These are phyloP conservation scores for Biston betularia DNA, from an alignment of 2,888 invertebrate genomes.

Conservation along the genomic window DNA sequence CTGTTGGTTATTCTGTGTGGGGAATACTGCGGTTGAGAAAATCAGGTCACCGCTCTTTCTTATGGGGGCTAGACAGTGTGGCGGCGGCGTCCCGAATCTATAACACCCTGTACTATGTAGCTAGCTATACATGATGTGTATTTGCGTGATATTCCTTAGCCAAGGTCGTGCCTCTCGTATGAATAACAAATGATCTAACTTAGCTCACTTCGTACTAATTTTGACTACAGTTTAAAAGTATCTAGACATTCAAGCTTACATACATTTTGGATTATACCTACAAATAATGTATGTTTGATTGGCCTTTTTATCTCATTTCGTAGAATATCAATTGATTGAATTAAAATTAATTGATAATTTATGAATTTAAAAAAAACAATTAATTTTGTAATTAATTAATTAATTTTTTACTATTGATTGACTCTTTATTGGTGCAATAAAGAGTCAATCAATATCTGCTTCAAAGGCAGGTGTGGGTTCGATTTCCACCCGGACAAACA, in stretches of 20 bases:
- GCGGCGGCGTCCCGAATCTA: conserved; percentile 61
- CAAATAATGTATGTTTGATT: too few relatives aligned
- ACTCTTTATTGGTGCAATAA: too few relatives aligned
- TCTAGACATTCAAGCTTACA: not conserved
- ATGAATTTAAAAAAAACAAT: too few relatives aligned
- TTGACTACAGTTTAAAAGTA: not conserved
- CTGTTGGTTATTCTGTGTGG: conserved; percentile 25
- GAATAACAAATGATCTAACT: conserved; percentile 18
- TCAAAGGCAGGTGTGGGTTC: too few relatives aligned
- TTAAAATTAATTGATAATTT: too few relatives aligned
- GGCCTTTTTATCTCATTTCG: too few relatives aligned
- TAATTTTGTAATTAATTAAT: too few relatives aligned
- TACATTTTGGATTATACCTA: too few relatives aligned
- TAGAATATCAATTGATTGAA: too few relatives aligned
- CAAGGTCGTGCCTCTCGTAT: conserved; percentile 39
- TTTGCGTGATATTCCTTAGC: conserved; percentile 31
- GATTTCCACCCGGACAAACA: too few relatives aligned
- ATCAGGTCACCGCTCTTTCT: conserved; percentile 73
- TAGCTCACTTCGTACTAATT: not conserved
- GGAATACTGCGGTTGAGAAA: conserved; percentile 34
- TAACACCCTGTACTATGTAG: conserved; percentile 39
- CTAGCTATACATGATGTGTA: not conserved
- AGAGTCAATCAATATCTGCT: too few relatives aligned
- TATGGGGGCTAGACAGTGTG: conserved; percentile 60
- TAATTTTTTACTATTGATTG: too few relatives aligned